These are phyloP conservation scores for Meandrusa payeni DNA, from an alignment of 2,888 invertebrate genomes.

Conservation along the genomic window DNA sequence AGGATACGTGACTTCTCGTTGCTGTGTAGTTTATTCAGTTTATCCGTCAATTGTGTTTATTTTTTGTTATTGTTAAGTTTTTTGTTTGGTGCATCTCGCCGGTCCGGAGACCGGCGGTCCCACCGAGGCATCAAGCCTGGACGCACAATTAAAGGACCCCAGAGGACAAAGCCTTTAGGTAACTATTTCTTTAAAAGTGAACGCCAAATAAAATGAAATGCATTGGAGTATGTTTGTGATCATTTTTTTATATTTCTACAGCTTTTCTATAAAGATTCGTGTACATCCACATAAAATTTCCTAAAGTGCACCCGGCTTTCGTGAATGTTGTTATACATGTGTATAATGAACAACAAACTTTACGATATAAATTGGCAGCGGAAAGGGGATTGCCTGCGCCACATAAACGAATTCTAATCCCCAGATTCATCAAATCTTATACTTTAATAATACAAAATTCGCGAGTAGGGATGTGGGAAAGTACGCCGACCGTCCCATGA, in stretches of 20 bases:
- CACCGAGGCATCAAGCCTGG: conserved; percentile 69
- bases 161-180: conserved; percentile 77
- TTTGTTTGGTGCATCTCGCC: conserved; percentile 80
- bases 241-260: too few relatives aligned
- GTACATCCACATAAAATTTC: too few relatives aligned
- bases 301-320: too few relatives aligned
- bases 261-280: too few relatives aligned
- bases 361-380: too few relatives aligned
- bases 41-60: conserved; percentile 71
- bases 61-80: conserved; percentile 80
- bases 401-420: too few relatives aligned
- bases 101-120: conserved; percentile 71
- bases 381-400: not conserved
- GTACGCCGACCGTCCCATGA: too few relatives aligned
- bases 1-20: conserved; percentile 60
- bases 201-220: not conserved
- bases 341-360: too few relatives aligned
- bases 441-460: too few relatives aligned
- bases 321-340: too few relatives aligned
- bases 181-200: conserved; percentile 47
- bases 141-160: conserved; percentile 63
- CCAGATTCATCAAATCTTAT: too few relatives aligned
- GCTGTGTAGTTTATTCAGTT: conserved; percentile 69
- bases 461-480: too few relatives aligned
- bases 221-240: not conserved